Evolutionary conservation across 2,888 invertebrate species (phyloP).

Genomic region (Psylliodes chrysocephalus): DNA sequence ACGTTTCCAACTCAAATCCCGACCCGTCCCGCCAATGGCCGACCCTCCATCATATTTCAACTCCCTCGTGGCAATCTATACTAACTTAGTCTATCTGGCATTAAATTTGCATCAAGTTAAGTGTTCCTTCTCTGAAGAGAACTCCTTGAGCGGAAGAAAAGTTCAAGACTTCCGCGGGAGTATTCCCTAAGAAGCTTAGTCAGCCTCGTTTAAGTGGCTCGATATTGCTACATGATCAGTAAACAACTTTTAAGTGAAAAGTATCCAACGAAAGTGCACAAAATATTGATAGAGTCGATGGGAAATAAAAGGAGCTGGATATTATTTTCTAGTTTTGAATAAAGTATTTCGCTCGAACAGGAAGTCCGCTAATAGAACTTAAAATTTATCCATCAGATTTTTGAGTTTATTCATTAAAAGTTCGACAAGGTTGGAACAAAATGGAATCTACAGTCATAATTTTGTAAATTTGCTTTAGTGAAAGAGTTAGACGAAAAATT

Average conservation of each 20-base stretch:
- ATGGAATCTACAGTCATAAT: too few species aligned
- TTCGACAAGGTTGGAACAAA: too few species aligned
- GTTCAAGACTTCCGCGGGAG: constrained; percentile 47
- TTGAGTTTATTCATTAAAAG: too few species aligned
- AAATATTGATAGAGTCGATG: constrained; percentile 19
- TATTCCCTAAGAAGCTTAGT: constrained; percentile 65
- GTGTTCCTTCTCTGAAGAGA: constrained; percentile 61
- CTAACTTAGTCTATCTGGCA: constrained; percentile 59
- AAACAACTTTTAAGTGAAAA: constrained; percentile 53
- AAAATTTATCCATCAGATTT: too few species aligned
- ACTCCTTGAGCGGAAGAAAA: constrained; percentile 52
- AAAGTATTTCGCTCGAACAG: too few species aligned
- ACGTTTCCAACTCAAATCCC: too few species aligned
- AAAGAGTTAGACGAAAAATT: too few species aligned
- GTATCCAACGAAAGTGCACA: constrained; percentile 22
- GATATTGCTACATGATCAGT: constrained; percentile 63
- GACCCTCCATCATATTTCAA: constrained; percentile 40
- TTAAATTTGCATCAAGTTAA: constrained; percentile 67
- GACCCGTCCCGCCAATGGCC: neutral
- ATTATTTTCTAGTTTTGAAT: neutral
- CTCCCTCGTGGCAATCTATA: constrained; percentile 52
- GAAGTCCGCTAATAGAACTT: too few species aligned
- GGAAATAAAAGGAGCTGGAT: neutral
- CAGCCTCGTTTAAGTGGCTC: constrained; percentile 61
- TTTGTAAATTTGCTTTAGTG: too few species aligned